Conservation (phyloP, 2,888 invertebrate species). For the Chrysotoxum bicinctum region DNA sequence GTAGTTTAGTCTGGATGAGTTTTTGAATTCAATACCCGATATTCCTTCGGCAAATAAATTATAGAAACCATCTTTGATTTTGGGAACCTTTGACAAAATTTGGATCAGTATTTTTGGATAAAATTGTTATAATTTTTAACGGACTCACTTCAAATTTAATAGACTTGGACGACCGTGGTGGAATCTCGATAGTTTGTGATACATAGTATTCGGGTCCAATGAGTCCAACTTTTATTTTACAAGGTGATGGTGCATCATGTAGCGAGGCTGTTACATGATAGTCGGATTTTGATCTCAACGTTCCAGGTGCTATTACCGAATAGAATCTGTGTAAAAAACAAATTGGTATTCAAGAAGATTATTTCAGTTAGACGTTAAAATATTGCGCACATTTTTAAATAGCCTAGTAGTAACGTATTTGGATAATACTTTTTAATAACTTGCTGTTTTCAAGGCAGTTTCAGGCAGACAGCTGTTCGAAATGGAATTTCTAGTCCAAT, state of each 20-base stretch:
- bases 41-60: slow-evolving; percentile 83
- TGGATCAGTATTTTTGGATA: neutral
- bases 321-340: slow-evolving; percentile 9
- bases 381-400: too few relatives aligned
- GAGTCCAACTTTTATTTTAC: slow-evolving; percentile 87
- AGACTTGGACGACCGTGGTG: slow-evolving; percentile 87
- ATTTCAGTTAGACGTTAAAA: too few relatives aligned
- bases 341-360: too few relatives aligned
- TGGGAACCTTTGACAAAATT: slow-evolving; percentile 70
- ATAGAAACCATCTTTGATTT: slow-evolving; percentile 76
- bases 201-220: slow-evolving; percentile 88
- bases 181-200: slow-evolving; percentile 87
- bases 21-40: slow-evolving; percentile 88
- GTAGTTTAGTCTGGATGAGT: slow-evolving; percentile 87
- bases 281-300: slow-evolving; percentile 23
- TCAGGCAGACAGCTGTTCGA: too few relatives aligned
- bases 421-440: too few relatives aligned
- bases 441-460: too few relatives aligned
- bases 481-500: too few relatives aligned
- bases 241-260: slow-evolving; percentile 78
- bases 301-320: slow-evolving; percentile 33
- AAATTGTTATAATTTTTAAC: neutral
- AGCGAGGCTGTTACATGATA: slow-evolving; percentile 84
- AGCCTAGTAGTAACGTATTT: too few relatives aligned
- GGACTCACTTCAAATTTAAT: slow-evolving; percentile 86